Evolutionary conservation across 2,888 invertebrate species (phyloP).

Genomic region (Nymphalis c-album): DNA sequence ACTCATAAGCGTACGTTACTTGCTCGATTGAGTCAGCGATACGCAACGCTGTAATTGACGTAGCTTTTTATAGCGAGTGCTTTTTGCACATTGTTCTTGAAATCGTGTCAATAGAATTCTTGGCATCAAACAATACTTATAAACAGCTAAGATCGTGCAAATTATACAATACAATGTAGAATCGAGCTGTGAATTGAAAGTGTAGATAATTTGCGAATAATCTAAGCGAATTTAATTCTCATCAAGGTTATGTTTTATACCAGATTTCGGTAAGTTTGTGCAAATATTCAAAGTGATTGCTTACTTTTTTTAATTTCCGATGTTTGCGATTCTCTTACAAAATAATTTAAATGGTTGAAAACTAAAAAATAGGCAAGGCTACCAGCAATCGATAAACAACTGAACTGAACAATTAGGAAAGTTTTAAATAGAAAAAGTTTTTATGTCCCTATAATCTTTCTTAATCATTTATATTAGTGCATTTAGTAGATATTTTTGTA

Average conservation of each 20-base stretch:
- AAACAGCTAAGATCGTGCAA: not conserved
- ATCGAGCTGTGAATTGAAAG: slow-evolving; percentile 2
- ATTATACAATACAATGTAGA: not conserved
- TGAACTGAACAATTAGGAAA: no score
- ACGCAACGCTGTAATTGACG: slow-evolving; percentile 70
- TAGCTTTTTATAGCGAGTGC: slow-evolving; percentile 38
- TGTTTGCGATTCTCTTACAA: not conserved
- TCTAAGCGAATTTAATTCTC: not conserved
- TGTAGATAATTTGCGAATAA: slow-evolving; percentile 6
- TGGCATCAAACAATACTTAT: slow-evolving; percentile 1
- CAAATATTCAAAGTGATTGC: not conserved
- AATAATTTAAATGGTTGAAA: no score
- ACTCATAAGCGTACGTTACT: slow-evolving; percentile 71
- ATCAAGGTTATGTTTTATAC: slow-evolving; percentile 6
- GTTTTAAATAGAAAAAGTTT: no score
- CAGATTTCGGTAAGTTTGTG: not conserved
- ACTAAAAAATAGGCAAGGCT: no score
- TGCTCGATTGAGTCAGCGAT: slow-evolving; percentile 72
- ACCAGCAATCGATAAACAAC: no score
- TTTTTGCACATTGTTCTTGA: slow-evolving; percentile 27
- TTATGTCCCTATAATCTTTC: no score
- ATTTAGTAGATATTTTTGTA: no score
- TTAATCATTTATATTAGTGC: no score
- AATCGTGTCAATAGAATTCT: slow-evolving; percentile 11
- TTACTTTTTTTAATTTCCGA: not conserved